Conservation (phyloP, 1,140 invertebrate species). For the Pectinophora gossypiella region DNA sequence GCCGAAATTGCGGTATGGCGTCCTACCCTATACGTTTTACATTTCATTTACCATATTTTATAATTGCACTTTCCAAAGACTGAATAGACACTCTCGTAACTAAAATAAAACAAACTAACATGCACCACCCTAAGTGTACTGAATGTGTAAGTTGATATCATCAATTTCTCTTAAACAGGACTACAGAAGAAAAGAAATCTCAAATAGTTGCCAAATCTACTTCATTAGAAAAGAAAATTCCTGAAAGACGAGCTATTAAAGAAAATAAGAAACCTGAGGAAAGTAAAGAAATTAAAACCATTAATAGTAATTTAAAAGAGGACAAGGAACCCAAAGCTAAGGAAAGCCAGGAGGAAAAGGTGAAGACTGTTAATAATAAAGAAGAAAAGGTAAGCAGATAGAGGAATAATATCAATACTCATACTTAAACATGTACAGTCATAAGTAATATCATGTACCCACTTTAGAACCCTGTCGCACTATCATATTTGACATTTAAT, state of each 20-base stretch:
- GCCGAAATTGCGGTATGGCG: slow-evolving; percentile 50
- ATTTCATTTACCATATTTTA: no score
- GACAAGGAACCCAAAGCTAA: slow-evolving; percentile 37
- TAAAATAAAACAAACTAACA: no score
- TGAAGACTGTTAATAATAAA: neutral
- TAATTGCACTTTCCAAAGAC: no score
- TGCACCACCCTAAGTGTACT: no score
- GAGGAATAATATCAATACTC: no score
- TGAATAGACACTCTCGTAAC: no score
- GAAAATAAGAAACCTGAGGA: slow-evolving; percentile 64
- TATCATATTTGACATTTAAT: no score
- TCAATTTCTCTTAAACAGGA: slow-evolving; percentile 24
- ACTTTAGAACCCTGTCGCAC: no score
- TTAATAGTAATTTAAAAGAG: slow-evolving; percentile 32
- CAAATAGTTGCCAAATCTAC: slow-evolving; percentile 29
- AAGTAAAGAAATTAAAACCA: slow-evolving; percentile 32
- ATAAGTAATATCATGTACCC: no score
- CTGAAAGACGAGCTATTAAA: slow-evolving; percentile 44
- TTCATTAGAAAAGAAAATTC: slow-evolving; percentile 37
- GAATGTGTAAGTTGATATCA: no score
- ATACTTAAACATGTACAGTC: no score
- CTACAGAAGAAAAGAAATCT: slow-evolving; percentile 39
- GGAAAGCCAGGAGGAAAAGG: slow-evolving; percentile 17
- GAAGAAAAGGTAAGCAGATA: slow-evolving; percentile 7
- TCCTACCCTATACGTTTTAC: no score